Conservation (phyloP, 2,797 vertebrate species). For the Gadopsis bispinosus region DNA sequence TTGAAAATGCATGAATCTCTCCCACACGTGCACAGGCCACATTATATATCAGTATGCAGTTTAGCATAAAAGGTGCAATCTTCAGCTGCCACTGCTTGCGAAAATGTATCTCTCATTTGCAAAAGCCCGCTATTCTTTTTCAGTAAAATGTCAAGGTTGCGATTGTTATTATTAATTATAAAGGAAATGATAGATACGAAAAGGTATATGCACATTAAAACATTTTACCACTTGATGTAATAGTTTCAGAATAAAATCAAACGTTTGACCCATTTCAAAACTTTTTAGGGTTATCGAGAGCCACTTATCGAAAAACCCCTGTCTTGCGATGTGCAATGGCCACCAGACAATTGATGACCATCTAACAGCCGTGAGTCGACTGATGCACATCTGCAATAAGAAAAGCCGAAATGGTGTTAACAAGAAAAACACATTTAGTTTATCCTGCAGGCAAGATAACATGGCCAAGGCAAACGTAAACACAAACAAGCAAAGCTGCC, state of each 20-base stretch:
- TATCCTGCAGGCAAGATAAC: constrained; percentile 74
- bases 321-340: constrained; percentile 19
- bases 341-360: constrained; percentile 48
- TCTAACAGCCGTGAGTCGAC: constrained; percentile 54
- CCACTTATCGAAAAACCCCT: constrained; percentile 34
- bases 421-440: constrained; percentile 71
- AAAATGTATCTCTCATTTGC: not conserved
- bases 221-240: not conserved
- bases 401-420: constrained; percentile 72
- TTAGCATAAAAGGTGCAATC: not conserved
- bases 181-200: not conserved
- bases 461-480: constrained; percentile 53
- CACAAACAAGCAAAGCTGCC: constrained; percentile 53
- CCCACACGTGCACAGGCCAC: not conserved
- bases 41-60: not conserved
- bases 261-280: not conserved
- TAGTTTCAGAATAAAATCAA: constrained; percentile 3
- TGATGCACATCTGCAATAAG: constrained; percentile 72
- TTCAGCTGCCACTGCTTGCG: not conserved
- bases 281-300: constrained; percentile 19
- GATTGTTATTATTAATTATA: not conserved
- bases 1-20: not conserved
- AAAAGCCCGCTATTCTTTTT: not conserved
- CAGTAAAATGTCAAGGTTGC: not conserved
- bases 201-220: not conserved